Percentiles rank a stretch among this genome's conserved stretches.
Evolutionary conservation across 2,797 vertebrate species (phyloP).

Genomic region (Rhinophrynus dorsalis): DNA sequence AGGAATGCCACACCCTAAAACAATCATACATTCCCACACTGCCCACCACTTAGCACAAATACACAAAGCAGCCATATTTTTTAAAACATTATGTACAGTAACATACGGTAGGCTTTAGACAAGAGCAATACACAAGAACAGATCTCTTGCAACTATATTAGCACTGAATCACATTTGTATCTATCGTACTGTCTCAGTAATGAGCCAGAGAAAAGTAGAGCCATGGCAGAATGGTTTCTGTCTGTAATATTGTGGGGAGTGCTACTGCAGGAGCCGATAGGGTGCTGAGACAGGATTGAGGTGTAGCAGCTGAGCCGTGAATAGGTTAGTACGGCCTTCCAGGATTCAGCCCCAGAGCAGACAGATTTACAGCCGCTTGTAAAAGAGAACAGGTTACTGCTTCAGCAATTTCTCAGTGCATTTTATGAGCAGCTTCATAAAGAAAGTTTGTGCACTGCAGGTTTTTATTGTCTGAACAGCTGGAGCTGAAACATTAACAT

Average conservation of each 20-base stretch:
- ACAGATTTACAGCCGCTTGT: slow-evolving; percentile 40
- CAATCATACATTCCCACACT: no score
- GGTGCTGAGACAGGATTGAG: background rate
- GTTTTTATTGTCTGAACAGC: slow-evolving; percentile 58
- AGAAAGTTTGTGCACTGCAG: slow-evolving; percentile 38
- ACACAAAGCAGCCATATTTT: no score
- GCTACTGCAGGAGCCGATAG: background rate
- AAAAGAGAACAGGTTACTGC: slow-evolving; percentile 45
- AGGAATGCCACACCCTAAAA: no score
- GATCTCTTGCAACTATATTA: no score
- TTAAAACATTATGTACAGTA: no score
- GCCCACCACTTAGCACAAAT: no score
- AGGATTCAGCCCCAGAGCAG: slow-evolving; percentile 26
- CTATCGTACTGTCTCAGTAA: no score
- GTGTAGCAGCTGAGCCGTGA: slow-evolving; percentile 17
- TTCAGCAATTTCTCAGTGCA: slow-evolving; percentile 42
- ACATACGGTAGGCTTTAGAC: no score
- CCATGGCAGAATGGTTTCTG: background rate
- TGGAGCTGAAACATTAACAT: slow-evolving; percentile 49
- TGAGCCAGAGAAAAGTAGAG: background rate
- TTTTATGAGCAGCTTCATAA: slow-evolving; percentile 41
- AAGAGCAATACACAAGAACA: no score
- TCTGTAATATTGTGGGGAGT: background rate
- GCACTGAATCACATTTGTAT: no score
- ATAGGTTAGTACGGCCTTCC: slow-evolving; percentile 29